Base-by-base conservation (phyloP, 2,888 invertebrate genomes). In the Bruchidius siliquastri region DNA sequence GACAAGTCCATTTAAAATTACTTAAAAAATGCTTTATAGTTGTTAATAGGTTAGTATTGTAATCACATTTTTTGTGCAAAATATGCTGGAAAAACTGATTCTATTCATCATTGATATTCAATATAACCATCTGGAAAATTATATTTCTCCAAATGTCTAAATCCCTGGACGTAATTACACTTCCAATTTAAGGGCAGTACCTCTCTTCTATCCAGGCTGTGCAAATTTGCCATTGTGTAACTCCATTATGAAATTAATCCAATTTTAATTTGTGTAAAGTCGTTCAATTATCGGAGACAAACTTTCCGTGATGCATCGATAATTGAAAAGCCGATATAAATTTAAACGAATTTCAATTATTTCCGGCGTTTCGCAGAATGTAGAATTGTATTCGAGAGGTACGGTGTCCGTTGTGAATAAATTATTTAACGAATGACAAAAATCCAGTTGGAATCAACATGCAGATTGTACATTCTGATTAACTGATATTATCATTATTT, bases 241-340 rank as follows among this genome's bases (percentile, higher is more conserved):
- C 49, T 49, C 13, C 49, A 49, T 49, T 49, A 49, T 49, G 49
- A 49, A 49, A 49, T 49, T 49, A 49, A 49, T 49, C 49, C 49
- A 49, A 49, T 49, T 49, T 49, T 49, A 49, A 49, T 49, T 49
- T 49, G 49, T 49, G 49, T 49, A 49, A 49, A 71, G 71, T 71
- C 67, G 67, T 71, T 67, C 67, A 71, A 71, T 71, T 71, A 67
- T 67, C 67, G 71, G 67, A 21, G 26, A 22, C 71, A 71, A 71
- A 71, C 71, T 71, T 67, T 22, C 67, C 67, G 67, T 26, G 49
- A 49, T 71, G 67, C 71, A 49, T 49, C 67, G 71, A 71, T 71
- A 67, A 71, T 67, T 71, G 67, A 67, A 71, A 71, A 71, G 71
- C 22, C 67, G 67, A 67, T 71, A 71, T 67, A 71, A 67, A 67